Evolutionary conservation across 2,113 vertebrate genomes (phyloP).

Genomic region (Felis chaus): DNA sequence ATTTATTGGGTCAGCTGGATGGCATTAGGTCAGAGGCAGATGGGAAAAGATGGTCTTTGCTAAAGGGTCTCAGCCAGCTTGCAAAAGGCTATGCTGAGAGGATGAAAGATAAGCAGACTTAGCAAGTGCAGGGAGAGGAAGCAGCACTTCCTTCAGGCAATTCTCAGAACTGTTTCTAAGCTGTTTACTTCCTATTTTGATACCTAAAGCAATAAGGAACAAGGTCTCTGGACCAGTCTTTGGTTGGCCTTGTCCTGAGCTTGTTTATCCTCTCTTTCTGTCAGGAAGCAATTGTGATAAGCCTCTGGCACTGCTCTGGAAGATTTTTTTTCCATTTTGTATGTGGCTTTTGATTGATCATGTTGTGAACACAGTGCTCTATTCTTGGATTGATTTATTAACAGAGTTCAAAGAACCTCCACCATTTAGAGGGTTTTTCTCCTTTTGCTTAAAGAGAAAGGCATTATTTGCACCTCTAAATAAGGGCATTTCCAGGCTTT

Average conservation of each 20-base stretch:
- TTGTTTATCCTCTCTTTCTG: conserved; percentile 85
- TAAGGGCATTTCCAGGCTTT: conserved; percentile 6
- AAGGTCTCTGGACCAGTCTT: conserved; percentile 78
- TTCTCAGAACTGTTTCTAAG: conserved; percentile 88
- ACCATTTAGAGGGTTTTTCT: conserved; percentile 9
- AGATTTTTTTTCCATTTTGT: conserved; percentile 81
- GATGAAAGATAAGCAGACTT: conserved; percentile 77
- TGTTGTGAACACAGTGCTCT: conserved; percentile 84
- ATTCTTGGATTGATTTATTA: conserved; percentile 83
- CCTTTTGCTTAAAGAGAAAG: conserved; percentile 40
- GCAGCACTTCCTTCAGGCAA: conserved; percentile 81
- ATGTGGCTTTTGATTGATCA: conserved; percentile 80
- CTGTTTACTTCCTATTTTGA: conserved; percentile 90
- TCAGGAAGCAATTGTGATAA: conserved; percentile 93
- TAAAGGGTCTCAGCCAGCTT: conserved; percentile 34
- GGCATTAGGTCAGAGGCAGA: conserved; percentile 51
- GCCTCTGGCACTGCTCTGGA: conserved; percentile 78
- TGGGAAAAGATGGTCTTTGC: conserved; percentile 51
- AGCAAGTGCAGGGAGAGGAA: conserved; percentile 85
- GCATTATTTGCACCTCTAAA: conserved; percentile 23
- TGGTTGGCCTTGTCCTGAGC: conserved; percentile 81
- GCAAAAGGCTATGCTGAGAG: conserved; percentile 71
- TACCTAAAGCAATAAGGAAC: conserved; percentile 86
- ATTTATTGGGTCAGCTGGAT: neutral
- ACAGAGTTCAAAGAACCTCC: conserved; percentile 61